A percentile compares a stretch with the other conserved stretches of the same genome.
Evolutionary conservation across 2,797 vertebrate species (phyloP).

Genomic region (Morus bassanus): DNA sequence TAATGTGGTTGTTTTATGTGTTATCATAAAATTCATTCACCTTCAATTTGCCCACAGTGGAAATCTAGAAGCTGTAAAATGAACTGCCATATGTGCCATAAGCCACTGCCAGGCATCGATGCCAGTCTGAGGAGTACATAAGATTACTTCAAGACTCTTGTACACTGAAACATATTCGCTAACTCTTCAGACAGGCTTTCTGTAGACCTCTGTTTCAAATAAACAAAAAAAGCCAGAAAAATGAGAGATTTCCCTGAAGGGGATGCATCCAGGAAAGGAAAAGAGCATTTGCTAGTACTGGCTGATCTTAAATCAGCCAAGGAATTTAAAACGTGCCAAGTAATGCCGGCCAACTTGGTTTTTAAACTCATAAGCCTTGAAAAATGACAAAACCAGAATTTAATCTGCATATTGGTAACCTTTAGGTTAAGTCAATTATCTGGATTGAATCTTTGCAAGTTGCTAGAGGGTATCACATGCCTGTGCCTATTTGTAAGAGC

Average conservation of each 20-base stretch:
- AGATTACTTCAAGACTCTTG: neutral
- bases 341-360: neutral
- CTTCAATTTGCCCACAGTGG: neutral
- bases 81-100: neutral
- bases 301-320: conserved; percentile 13
- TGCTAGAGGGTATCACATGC: neutral
- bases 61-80: neutral
- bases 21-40: neutral
- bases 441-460: neutral
- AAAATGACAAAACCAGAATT: neutral
- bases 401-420: neutral
- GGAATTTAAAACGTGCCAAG: conserved; percentile 11
- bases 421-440: neutral
- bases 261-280: neutral
- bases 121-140: neutral
- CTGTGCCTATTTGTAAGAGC: neutral
- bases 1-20: neutral
- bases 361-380: neutral
- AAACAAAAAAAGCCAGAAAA: neutral
- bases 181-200: neutral
- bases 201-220: neutral
- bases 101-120: neutral
- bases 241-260: neutral
- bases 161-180: neutral
- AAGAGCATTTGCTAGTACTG: conserved; percentile 15